Conservation (phyloP, 2,888 invertebrate genomes). For the Timandra comae region DNA sequence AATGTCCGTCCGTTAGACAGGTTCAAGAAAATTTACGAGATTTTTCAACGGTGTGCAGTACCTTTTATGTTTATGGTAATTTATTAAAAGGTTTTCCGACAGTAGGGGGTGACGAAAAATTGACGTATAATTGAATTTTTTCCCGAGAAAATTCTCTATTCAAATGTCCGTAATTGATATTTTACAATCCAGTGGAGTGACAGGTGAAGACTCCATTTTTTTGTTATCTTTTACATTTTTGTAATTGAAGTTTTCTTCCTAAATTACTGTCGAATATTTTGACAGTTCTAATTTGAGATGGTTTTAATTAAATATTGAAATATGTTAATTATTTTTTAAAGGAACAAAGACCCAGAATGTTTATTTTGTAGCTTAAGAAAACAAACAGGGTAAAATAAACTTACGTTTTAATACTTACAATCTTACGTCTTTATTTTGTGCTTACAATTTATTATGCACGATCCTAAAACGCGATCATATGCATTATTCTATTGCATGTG, state of each 20-base stretch:
- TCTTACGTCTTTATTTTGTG: no score
- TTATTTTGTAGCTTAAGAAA: no score
- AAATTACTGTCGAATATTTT: background rate
- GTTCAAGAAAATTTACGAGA: conserved; percentile 31
- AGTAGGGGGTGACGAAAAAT: conserved; percentile 17
- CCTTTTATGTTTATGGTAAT: conserved; percentile 48
- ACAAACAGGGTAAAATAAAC: no score
- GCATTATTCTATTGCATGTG: no score
- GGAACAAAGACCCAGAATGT: no score
- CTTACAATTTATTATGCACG: no score
- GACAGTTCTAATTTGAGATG: background rate
- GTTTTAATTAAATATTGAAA: no score
- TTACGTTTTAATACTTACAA: no score
- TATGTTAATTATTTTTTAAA: no score
- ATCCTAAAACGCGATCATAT: no score
- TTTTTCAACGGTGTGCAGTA: conserved; percentile 30
- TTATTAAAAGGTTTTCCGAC: conserved; percentile 46
- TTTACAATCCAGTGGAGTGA: conserved; percentile 1
- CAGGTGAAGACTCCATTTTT: background rate
- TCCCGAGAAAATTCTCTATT: conserved; percentile 12
- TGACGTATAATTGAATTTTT: conserved; percentile 21
- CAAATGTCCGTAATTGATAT: conserved; percentile 16
- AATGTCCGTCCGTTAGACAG: conserved; percentile 29
- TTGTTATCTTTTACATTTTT: background rate
- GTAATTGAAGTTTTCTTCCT: background rate